Evolutionary conservation across 1,140 invertebrate species (phyloP).

Genomic region (Papilio aristodemus): DNA sequence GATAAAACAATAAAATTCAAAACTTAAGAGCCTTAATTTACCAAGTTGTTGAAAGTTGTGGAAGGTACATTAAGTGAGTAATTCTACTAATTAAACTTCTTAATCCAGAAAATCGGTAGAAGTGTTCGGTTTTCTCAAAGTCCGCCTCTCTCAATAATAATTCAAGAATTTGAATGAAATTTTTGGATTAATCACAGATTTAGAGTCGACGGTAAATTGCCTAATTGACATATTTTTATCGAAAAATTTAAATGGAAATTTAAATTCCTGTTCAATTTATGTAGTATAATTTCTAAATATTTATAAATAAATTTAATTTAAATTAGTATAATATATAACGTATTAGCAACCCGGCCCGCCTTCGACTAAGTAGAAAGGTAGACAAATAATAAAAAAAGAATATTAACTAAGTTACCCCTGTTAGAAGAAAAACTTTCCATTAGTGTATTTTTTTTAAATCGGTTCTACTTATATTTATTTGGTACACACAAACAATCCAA

Average conservation of each 20-base stretch:
- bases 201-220: not conserved
- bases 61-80: conserved; percentile 12
- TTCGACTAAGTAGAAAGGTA: too few species aligned
- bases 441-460: too few species aligned
- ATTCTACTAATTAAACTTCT: conserved; percentile 17
- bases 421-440: too few species aligned
- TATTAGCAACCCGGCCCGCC: too few species aligned
- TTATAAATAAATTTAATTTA: too few species aligned
- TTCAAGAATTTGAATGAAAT: conserved; percentile 8
- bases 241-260: not conserved
- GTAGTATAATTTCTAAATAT: too few species aligned
- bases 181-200: conserved; percentile 1
- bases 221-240: not conserved
- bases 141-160: conserved; percentile 2
- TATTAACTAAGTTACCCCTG: too few species aligned
- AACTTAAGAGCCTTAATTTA: not conserved
- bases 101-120: conserved; percentile 1
- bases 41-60: conserved; percentile 8
- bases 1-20: conserved; percentile 3
- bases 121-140: not conserved
- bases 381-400: too few species aligned
- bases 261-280: too few species aligned
- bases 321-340: too few species aligned
- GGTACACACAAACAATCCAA: too few species aligned
- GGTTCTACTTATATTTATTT: too few species aligned